phyloP scores from a whole-genome alignment of 2,888 invertebrate genomes.

The Serrognathus titanus region DNA sequence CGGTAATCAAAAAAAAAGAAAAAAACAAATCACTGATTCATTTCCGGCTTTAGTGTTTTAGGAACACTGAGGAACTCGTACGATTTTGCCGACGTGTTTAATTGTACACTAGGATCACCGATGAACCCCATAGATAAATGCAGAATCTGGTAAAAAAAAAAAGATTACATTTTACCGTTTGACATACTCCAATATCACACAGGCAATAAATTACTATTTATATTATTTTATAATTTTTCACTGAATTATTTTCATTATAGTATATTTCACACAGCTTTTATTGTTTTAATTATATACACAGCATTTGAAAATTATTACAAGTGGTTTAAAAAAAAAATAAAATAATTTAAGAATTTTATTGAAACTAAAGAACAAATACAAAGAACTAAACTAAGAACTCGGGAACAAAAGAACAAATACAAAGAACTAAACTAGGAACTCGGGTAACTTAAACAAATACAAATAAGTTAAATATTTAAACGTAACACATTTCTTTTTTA shows the following conservation, averaged over 20 bases:
- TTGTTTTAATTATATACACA: no score
- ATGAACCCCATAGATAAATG: conserved; percentile 81
- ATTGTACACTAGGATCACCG: conserved; percentile 66
- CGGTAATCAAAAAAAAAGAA: not conserved
- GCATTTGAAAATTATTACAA: no score
- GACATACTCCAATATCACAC: not conserved
- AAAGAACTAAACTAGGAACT: not conserved
- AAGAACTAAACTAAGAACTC: not conserved
- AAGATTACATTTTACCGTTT: not conserved
- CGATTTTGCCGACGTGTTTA: conserved; percentile 71
- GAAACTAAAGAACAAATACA: not conserved
- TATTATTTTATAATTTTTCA: not conserved
- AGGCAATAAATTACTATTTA: not conserved
- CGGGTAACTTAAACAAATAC: not conserved
- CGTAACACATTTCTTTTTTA: conserved; percentile 40
- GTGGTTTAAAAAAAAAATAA: no score
- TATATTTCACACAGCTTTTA: no score
- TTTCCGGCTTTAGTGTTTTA: conserved; percentile 54
- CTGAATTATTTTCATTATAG: no score
- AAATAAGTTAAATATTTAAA: not conserved
- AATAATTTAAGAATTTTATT: no score
- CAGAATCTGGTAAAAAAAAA: conserved; percentile 63
- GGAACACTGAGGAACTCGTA: conserved; percentile 74
- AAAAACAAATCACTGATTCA: not conserved
- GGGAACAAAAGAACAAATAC: no score